Conservation (phyloP, 2,888 invertebrate species). For the Lymantria dispar region DNA sequence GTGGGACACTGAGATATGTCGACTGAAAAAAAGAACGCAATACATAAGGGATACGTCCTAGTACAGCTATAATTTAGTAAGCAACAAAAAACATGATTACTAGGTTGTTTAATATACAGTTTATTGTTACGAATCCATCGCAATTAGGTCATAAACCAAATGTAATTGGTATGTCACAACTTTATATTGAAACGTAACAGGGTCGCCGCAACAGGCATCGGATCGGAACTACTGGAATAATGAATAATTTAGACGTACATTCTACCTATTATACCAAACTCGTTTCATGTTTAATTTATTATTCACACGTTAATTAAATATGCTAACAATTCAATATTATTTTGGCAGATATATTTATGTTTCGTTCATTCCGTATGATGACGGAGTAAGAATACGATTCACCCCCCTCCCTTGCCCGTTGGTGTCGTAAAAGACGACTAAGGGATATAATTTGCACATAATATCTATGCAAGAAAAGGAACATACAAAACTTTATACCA, state of each 20-base stretch:
- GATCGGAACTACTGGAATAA: constrained; percentile 11
- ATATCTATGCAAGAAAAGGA: no score
- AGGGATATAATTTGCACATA: no score
- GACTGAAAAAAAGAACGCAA: no score
- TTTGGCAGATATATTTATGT: no score
- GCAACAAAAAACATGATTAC: constrained; percentile 1
- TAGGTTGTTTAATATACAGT: constrained; percentile 1
- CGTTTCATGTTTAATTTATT: background rate
- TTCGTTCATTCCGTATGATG: no score
- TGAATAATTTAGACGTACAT: background rate
- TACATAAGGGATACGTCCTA: no score
- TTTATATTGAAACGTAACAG: constrained; percentile 16
- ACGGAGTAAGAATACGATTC: no score
- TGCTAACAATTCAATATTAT: background rate
- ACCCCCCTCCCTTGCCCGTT: no score
- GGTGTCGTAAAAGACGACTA: no score
- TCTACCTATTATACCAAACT: background rate
- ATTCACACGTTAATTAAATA: background rate
- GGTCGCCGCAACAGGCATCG: background rate
- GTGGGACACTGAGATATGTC: no score
- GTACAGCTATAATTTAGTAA: no score
- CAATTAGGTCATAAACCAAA: constrained; percentile 16
- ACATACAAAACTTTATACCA: no score
- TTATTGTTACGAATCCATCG: constrained; percentile 6
- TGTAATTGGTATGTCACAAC: constrained; percentile 24